Evolutionary conservation across 1,140 invertebrate genomes (phyloP).

Genomic region (Heliconius hewitsoni): DNA sequence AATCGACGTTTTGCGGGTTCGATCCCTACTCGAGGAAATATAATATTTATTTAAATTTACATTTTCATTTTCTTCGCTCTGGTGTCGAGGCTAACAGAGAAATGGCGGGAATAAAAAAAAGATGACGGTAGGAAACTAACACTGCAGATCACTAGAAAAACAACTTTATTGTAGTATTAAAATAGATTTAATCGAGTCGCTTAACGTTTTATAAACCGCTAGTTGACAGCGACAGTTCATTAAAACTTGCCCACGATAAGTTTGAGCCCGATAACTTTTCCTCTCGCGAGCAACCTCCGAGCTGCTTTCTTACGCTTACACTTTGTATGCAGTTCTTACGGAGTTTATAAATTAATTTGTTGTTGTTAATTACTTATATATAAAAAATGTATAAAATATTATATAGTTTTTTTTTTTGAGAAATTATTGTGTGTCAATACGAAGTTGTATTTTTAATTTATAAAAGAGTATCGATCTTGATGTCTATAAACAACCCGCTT

Average conservation of each 20-base stretch:
- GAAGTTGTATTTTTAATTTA: no score
- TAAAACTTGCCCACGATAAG: conserved; percentile 32
- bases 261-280: conserved; percentile 1
- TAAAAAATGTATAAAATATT: not conserved
- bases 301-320: not conserved
- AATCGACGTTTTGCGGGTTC: no score
- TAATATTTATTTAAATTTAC: no score
- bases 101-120: no score
- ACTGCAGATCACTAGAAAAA: not conserved
- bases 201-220: conserved; percentile 14
- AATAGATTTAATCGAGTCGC: conserved; percentile 6
- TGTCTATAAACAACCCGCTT: no score
- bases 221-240: conserved; percentile 40
- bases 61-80: no score
- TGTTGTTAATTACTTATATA: not conserved
- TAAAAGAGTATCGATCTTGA: no score
- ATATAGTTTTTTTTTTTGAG: not conserved
- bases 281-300: conserved; percentile 13
- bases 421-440: not conserved
- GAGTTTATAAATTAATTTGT: not conserved
- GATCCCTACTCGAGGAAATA: no score
- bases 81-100: no score
- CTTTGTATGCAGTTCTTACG: not conserved
- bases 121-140: no score
- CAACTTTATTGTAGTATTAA: conserved; percentile 1